A percentile compares a stretch with the other conserved stretches of the same genome.
phyloP scores from a whole-genome alignment of 2,113 vertebrate genomes.

The Burhinus bistriatus region DNA sequence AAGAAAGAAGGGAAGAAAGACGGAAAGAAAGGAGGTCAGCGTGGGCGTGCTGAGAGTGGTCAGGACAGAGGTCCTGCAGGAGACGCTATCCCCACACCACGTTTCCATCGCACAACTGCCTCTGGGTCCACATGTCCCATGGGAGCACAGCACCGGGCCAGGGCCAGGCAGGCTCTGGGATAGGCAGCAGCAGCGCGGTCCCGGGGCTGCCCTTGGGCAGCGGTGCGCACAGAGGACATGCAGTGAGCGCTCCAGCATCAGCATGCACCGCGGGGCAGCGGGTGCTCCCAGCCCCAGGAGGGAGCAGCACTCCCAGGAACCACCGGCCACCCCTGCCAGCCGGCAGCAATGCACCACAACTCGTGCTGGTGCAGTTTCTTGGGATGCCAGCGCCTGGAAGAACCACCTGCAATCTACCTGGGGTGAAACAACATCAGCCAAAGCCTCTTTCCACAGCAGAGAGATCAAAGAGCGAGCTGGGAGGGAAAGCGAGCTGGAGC shows the following conservation, averaged over 20 bases:
- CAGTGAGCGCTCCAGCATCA: constrained; percentile 18
- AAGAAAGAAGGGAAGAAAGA: constrained; percentile 64
- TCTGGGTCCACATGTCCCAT: background rate
- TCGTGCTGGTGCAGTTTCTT: accelerated
- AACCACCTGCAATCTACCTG: background rate
- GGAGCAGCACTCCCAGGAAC: background rate
- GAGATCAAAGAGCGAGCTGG: constrained; percentile 61
- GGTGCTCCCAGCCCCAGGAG: background rate
- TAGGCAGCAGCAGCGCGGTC: background rate
- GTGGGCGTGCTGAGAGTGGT: background rate
- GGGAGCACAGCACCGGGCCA: background rate
- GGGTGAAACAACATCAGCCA: constrained; percentile 35
- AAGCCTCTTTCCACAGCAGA: constrained; percentile 52
- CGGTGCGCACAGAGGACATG: constrained; percentile 14
- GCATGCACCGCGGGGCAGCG: constrained; percentile 25
- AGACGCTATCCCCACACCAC: background rate
- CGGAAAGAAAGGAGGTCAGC: constrained; percentile 45
- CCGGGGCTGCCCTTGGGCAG: background rate
- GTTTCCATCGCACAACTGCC: background rate
- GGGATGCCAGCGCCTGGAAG: background rate
- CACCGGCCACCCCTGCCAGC: background rate
- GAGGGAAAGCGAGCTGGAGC: constrained; percentile 35
- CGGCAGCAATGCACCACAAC: background rate
- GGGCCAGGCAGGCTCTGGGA: background rate
- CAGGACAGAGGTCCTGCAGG: constrained; percentile 39